Evolutionary conservation across 2,888 invertebrate genomes (phyloP), one percentile per base, ranked within the genome.

Genomic region (Julus scanicus): DNA sequence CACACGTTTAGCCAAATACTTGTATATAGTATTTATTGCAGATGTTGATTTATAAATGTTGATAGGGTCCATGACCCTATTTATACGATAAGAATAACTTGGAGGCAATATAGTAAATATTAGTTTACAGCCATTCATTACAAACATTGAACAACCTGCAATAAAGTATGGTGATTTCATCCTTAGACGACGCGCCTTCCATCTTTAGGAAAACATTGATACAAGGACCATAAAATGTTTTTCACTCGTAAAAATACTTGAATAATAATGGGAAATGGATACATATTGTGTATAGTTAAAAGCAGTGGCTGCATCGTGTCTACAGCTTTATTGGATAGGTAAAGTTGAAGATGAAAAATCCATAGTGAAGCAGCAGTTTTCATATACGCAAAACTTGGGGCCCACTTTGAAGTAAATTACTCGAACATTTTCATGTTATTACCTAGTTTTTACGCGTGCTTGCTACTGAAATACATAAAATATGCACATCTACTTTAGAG

Each of bases 401-500:
- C 80, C 29, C 37, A 37, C 80, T 80, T 80, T 20, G 37, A 80
- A 80, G 37, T 80, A 80, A 80, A 80, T 80, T 80, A 80, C 80
- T 39, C 37, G 80, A 15, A 2, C 80, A 80, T 80, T 80, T 80
- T 80, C 80, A 15, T 80, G 37, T 80, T 80, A 80, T 80, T 37
- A 15, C 80, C 80, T 37, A 80, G 37, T 11, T 80, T 80, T 80
- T 80, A 80, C 80, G 37, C 80, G 4, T 37, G 80, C 80, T 37
- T 37, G 80, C 80, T 9, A 5, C 11, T 37, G 80, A 80, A 80
- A 80, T 39, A 80, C 80, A 80, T 80, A 80, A 80, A 80, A 80
- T 39, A 80, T 80, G 80, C 80, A 80, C 80, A 80, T 37, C 80
- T 80, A 80, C 37, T 80, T 80, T 80, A 53, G 53, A 17, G 53